A percentile compares a stretch with the other conserved stretches of the same genome.
Evolutionary conservation across 2,113 vertebrate genomes (phyloP).

Genomic region (Megalops atlanticus): DNA sequence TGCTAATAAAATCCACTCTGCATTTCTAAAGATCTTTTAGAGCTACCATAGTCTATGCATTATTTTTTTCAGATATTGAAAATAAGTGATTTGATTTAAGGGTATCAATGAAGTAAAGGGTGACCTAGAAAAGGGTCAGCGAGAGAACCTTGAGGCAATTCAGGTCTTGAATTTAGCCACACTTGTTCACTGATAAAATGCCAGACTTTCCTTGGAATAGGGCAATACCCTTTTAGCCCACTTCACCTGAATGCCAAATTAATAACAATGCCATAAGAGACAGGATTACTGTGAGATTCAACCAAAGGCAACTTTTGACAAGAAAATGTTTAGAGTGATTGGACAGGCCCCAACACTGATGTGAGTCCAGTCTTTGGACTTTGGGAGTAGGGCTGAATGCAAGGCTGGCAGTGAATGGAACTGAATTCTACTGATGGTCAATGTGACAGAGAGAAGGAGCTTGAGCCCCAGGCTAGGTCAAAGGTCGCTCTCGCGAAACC

Average conservation of each 20-base stretch:
- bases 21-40: conserved; percentile 47
- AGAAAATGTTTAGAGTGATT: neutral
- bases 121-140: neutral
- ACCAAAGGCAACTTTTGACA: neutral
- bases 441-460: neutral
- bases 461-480: neutral
- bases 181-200: neutral
- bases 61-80: conserved; percentile 38
- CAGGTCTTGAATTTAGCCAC: neutral
- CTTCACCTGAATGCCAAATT: neutral
- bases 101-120: neutral
- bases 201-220: neutral
- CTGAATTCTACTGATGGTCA: neutral
- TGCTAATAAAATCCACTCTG: conserved; percentile 61
- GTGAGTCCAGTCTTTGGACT: neutral
- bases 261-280: neutral
- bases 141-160: neutral
- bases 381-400: neutral
- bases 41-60: conserved; percentile 44
- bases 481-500: neutral
- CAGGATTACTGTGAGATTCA: neutral
- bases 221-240: neutral
- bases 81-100: conserved; percentile 53
- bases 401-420: neutral
- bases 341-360: neutral